Conservation (phyloP, 2,797 vertebrate genomes). For the Spondyliosoma cantharus region DNA sequence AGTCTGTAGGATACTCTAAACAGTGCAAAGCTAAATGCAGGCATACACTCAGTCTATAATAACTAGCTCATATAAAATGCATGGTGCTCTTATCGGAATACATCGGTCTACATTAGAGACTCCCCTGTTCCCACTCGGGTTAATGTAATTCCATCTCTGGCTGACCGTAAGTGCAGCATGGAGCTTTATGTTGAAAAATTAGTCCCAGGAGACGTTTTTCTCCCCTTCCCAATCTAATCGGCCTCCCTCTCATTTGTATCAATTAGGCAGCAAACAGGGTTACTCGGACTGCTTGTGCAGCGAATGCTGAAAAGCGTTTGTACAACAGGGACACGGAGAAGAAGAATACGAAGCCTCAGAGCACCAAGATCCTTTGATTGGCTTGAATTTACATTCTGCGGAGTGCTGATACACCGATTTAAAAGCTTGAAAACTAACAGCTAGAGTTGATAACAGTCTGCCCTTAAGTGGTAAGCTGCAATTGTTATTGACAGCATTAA, state of each 20-base stretch:
- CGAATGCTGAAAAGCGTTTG: not conserved
- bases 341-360: conserved; percentile 2
- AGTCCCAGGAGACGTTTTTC: conserved; percentile 35
- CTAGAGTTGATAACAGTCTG: not conserved
- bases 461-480: not conserved
- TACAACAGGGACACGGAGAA: conserved; percentile 8
- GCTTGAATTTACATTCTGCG: conserved; percentile 2
- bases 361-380: conserved; percentile 16
- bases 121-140: conserved; percentile 37
- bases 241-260: conserved; percentile 54
- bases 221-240: not conserved
- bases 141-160: conserved; percentile 57
- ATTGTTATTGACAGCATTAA: not conserved
- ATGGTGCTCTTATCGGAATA: conserved; percentile 30
- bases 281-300: not conserved
- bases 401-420: not conserved
- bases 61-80: conserved; percentile 37
- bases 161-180: conserved; percentile 21
- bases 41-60: not conserved
- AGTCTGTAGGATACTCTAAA: not conserved
- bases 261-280: conserved; percentile 53
- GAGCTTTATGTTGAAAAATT: conserved; percentile 51
- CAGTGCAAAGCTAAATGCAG: not conserved
- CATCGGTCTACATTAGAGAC: conserved; percentile 32
- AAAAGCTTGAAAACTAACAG: not conserved